phyloP scores from a whole-genome alignment of 1,140 invertebrate species.

The Chironomus tepperi region DNA sequence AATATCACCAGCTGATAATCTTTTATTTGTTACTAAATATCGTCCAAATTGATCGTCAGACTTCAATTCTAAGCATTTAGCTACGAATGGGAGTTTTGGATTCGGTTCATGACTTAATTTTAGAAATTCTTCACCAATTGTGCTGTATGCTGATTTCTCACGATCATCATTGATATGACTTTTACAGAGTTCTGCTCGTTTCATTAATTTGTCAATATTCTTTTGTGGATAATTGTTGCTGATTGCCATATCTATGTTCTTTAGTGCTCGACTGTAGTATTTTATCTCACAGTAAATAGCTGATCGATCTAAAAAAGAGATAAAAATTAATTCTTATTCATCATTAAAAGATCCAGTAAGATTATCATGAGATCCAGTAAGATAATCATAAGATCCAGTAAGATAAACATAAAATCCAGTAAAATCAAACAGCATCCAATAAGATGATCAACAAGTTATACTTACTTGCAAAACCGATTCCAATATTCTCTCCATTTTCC shows the following conservation, averaged over 20 bases:
- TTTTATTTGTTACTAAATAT: neutral
- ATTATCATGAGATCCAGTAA: neutral
- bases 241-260: slow-evolving; percentile 10
- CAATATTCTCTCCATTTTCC: neutral
- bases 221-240: slow-evolving; percentile 11
- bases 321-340: neutral
- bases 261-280: neutral
- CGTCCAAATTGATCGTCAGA: neutral
- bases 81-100: slow-evolving; percentile 18
- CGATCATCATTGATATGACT: neutral
- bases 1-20: slow-evolving; percentile 12
- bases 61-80: slow-evolving; percentile 7
- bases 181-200: slow-evolving; percentile 4
- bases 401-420: neutral
- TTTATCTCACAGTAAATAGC: slow-evolving; percentile 20
- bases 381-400: no score
- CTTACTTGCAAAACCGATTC: slow-evolving; percentile 4
- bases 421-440: neutral
- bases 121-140: neutral
- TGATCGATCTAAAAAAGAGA: neutral
- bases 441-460: neutral
- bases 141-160: neutral
- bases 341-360: no score
- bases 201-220: slow-evolving; percentile 13
- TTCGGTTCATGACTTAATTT: slow-evolving; percentile 21